Percentiles rank a stretch among this genome's conserved stretches.
phyloP scores from a whole-genome alignment of 2,797 vertebrate species.

The Myiothlypis coronata region DNA sequence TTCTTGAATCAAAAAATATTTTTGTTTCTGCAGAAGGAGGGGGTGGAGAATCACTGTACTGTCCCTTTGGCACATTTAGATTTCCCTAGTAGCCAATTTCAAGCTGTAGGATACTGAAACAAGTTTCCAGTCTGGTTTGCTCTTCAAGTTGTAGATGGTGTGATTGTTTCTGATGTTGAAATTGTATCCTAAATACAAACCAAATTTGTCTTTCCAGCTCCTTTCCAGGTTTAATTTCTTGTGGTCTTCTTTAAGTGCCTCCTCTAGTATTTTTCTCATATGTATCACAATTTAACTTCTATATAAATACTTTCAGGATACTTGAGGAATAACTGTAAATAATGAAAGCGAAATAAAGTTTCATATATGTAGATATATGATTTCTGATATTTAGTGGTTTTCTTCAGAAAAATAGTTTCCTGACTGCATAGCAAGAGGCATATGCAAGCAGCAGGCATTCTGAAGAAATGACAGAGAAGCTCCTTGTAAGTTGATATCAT shows the following conservation, averaged over 20 bases:
- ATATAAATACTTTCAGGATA: not conserved
- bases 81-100: not conserved
- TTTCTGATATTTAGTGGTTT: not conserved
- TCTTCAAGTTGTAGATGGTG: not conserved
- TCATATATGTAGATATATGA: not conserved
- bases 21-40: not conserved
- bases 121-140: not conserved
- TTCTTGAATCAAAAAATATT: not conserved
- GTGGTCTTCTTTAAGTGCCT: not conserved
- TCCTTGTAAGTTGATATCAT: not conserved
- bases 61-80: not conserved
- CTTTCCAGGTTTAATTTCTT: not conserved
- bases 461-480: not conserved
- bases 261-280: not conserved
- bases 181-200: not conserved
- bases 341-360: not conserved
- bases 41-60: not conserved
- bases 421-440: not conserved
- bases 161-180: not conserved
- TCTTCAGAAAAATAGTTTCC: not conserved
- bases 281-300: not conserved
- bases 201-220: not conserved
- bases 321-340: not conserved
- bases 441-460: not conserved
- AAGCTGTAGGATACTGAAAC: not conserved